These are phyloP conservation scores for Martes martes DNA, from an alignment of 2,113 vertebrate genomes.

Conservation along the genomic window DNA sequence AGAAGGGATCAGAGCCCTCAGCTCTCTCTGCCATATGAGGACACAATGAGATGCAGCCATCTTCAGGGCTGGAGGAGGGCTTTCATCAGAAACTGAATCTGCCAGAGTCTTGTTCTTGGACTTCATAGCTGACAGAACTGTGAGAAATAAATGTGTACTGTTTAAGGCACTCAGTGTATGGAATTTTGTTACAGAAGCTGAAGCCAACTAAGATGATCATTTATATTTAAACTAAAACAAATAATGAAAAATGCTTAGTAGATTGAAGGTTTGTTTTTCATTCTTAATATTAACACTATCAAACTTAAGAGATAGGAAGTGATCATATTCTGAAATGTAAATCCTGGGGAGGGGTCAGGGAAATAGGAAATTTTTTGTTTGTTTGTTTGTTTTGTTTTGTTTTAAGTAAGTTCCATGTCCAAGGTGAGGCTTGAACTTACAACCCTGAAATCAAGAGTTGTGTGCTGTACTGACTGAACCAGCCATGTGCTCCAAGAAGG, in stretches of 20 bases:
- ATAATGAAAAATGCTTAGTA: neutral
- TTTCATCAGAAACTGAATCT: neutral
- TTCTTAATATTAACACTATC: neutral
- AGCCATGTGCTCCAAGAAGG: neutral
- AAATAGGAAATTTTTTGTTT: neutral
- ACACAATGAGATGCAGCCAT: accelerated
- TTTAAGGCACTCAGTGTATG: neutral
- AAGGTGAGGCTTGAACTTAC: neutral
- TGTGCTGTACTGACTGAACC: neutral
- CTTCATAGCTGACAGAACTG: neutral
- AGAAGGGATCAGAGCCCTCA: neutral
- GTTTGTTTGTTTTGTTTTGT: neutral
- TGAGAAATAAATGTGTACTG: neutral
- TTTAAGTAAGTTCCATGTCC: neutral
- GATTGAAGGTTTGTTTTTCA: neutral
- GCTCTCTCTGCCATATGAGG: neutral
- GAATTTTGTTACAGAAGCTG: neutral
- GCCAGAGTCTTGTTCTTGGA: neutral
- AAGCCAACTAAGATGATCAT: neutral
- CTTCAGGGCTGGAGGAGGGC: no score
- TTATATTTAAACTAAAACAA: conserved; percentile 32
- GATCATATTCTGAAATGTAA: neutral
- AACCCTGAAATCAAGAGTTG: neutral
- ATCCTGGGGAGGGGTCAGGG: neutral
- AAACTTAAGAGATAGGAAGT: neutral